Evolutionary conservation across 2,797 vertebrate species (phyloP), one percentile per base, ranked within the genome.

Genomic region (Alcedo atthis): DNA sequence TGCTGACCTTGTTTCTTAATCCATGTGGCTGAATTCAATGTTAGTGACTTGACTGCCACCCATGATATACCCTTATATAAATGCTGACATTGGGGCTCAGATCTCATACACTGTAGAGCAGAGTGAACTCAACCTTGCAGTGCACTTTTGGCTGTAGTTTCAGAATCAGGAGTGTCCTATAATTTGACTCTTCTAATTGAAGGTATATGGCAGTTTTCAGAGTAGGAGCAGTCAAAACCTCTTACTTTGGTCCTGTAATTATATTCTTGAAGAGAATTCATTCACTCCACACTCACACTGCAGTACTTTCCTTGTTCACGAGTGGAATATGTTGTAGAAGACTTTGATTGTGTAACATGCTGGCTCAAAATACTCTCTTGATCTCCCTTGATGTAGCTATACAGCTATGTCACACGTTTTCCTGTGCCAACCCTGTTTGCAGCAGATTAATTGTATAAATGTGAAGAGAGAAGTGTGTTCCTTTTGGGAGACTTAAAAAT

Each of bases 1-100:
- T 89, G 62, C 80, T 93, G 91, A 89, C 87, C 69, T 87, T 91
- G 49, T 59, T 79, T 88, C 82, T 81, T 89, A 92, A 92, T 92
- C 82, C 48, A 4, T 15, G 69, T 69, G 62, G 68, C 58, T 89
- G 76, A 67, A 71, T 77, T 95, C 46, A 68, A 14, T 87, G 13
- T 4, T n/a, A 24, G 55, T 12, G 57, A 33, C 85, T 87, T 45
- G 75, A 57, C 68, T 93, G 43, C 7, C 51, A 55, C 51, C 25
- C 8, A 0, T 93, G 49, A 40, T n/a, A 55, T 5, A 11, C 49
- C 30, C 13, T 62, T 57, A 14, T 1, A 33, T 70, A 92, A 90
- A 93, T 76, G 73, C 51, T 71, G 67, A 58, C 24, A 68, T 95
- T 81, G 35, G 20, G 43, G 25, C 54, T 87, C 5, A 5, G 28